A percentile compares a stretch with the other conserved stretches of the same genome.
These are phyloP conservation scores for Carcharodon carcharias DNA, from an alignment of 2,797 vertebrate species.

Conservation along the genomic window DNA sequence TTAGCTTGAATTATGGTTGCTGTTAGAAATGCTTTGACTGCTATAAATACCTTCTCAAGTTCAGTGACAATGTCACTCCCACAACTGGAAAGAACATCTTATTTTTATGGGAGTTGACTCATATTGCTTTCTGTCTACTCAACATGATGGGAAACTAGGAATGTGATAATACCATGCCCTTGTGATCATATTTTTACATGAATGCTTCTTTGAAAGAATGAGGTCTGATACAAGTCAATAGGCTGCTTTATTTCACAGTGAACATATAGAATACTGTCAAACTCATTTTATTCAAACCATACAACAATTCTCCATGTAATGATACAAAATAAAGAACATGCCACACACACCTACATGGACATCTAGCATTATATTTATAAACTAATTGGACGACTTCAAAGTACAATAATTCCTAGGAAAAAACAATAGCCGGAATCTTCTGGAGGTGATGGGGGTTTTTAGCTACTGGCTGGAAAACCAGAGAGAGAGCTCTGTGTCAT, in stretches of 20 bases:
- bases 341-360: neutral
- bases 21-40: neutral
- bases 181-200: neutral
- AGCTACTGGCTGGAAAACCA: no score
- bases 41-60: neutral
- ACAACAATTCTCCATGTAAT: neutral
- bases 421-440: no score
- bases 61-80: neutral
- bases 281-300: neutral
- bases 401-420: no score
- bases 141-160: neutral
- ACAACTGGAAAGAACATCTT: neutral
- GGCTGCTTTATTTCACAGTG: neutral
- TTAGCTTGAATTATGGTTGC: neutral
- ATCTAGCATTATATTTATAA: neutral
- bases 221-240: neutral
- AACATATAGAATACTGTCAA: neutral
- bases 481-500: no score
- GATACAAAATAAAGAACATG: neutral
- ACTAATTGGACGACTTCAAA: neutral
- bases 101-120: neutral
- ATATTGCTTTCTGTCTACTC: neutral
- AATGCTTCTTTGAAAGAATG: neutral
- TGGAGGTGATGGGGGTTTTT: no score
- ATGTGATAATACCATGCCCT: neutral